Evolutionary conservation across 2,113 vertebrate genomes (phyloP), one percentile per base, ranked within the genome.

Genomic region (Oreotrochilus melanogaster): DNA sequence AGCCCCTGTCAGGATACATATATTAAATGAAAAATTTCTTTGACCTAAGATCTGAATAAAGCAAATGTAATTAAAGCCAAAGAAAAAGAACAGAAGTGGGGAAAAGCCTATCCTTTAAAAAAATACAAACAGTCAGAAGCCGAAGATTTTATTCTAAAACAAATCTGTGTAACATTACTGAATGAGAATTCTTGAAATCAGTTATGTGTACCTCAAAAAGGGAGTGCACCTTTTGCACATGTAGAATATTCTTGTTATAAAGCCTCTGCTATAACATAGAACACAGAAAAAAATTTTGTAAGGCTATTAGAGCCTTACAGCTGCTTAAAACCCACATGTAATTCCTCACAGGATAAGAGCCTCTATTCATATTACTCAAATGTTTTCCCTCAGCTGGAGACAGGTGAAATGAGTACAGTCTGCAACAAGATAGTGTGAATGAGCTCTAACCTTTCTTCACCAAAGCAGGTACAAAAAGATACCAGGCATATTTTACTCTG

Each of bases 351-450:
- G 85, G 93, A 95, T 87, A 88, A 96, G 19, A 94, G 33, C 51
- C n/a, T 92, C 80, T 62, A 91, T 94, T 96, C 88, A 74, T 85
- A 91, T 93, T 80, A 84, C 64, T 79, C 81, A 92, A 88, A 96
- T 95, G 93, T 94, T 78, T 96, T 93, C 78, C 71, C 95, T 95
- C 71, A 88, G 87, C 25, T 94, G 88, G 93, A 93, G 60, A 39
- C 62, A 94, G 80, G n/a, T 94, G 82, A 92, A 96, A 97, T 80
- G 84, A 97, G 76, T 84, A 81, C 86, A 80, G 62, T 86, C 35
- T 88, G 69, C 78, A 82, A 80, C 42, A 76, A 92, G 70, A 74
- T 14, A 72, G 58, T 66, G 54, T 85, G 80, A 85, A 97, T 69
- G 91, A 94, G 95, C 76, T 84, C 61, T 71, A 97, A 95, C 88